These are phyloP conservation scores for Marasmarcha lunaedactyla DNA, from an alignment of 2,888 invertebrate genomes.

Conservation along the genomic window DNA sequence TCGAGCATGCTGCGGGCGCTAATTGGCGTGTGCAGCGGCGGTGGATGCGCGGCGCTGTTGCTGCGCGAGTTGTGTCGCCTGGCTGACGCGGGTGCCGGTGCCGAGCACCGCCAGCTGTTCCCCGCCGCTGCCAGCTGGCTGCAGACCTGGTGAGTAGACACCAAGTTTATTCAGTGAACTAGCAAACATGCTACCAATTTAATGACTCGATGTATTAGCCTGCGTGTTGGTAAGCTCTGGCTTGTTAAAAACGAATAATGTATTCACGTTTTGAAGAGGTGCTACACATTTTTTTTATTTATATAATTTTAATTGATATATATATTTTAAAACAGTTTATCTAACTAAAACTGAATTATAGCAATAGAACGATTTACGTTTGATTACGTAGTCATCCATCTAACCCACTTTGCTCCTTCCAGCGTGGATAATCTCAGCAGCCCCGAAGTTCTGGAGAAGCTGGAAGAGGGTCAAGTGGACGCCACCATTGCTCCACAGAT, in stretches of 20 bases:
- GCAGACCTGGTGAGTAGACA: constrained; percentile 72
- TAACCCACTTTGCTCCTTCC: too few species aligned
- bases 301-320: too few species aligned
- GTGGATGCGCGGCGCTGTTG: constrained; percentile 46
- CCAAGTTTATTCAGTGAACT: background rate
- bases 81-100: constrained; percentile 86
- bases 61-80: constrained; percentile 67
- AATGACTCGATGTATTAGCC: too few species aligned
- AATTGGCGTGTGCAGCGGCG: constrained; percentile 51
- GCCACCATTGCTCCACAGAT: constrained; percentile 61
- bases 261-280: too few species aligned
- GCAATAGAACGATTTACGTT: too few species aligned
- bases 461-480: constrained; percentile 56
- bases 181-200: background rate
- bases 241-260: too few species aligned
- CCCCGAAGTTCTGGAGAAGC: constrained; percentile 46
- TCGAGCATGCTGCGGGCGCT: constrained; percentile 46
- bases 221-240: too few species aligned
- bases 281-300: too few species aligned
- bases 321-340: too few species aligned
- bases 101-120: constrained; percentile 85
- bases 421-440: constrained; percentile 55
- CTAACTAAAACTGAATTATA: too few species aligned
- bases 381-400: too few species aligned
- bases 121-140: constrained; percentile 86